Evolutionary conservation across 2,888 invertebrate genomes (phyloP), one percentile per base, ranked within the genome.

Genomic region (Hololepta plana): DNA sequence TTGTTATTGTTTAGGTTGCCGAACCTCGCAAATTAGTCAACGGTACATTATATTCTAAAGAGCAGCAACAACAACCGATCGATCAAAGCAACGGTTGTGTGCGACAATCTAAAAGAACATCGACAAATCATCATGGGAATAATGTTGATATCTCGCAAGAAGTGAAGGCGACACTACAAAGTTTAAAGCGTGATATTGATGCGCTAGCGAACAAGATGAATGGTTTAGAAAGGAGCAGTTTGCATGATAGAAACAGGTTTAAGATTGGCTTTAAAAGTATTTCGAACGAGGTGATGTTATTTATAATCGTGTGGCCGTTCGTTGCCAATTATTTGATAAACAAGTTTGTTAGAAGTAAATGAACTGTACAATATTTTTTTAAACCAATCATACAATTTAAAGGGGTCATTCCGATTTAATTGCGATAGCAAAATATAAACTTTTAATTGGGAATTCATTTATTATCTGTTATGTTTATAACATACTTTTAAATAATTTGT

Each of bases 251-350:
- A 5, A 32, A 32, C 17, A 35, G 35, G 10, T 30, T 35, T 15
- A 42, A 37, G 23, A 29, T 26, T n/a, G 23, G 27, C n/a, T 13
- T 4, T 6, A 20, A 13, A 9, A 17, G 21, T 16, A 32, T 26
- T 11, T 33, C 30, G 8, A 27, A 32, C 4, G 22, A 25, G 7
- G 13, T 23, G 12, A 32, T 33, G 11, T 26, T 28, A 24, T 55
- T 75, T 33, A 47, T 76, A 35, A 41, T 72, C 12, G 34, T 66
- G 29, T 77, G 77, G 77, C 77, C 77, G 4, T 59, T 76, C 42
- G 34, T 73, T 23, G 68, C 63, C 3, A 60, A 39, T 35, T 45
- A 51, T 34, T 38, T 55, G 23, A 40, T 50, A 37, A 46, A 47
- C 34, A 40, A 46, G 33, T 47, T 42, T 37, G 26, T 45, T 25